Conservation (phyloP, 2,888 invertebrate species). For the Polymixis flavicincta region DNA sequence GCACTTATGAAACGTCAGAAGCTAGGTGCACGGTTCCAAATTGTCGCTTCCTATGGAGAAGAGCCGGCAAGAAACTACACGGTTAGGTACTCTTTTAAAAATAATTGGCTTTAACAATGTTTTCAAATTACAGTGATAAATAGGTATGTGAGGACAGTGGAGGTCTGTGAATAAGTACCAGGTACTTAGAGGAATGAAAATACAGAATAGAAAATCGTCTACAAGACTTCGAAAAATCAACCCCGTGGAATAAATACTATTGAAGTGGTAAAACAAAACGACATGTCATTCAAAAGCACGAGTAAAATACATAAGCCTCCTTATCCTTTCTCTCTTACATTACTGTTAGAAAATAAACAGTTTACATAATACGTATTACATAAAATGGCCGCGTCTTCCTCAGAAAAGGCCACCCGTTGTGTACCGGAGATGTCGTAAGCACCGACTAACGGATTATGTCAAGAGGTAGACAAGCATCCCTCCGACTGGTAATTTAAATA, state of each 20-base stretch:
- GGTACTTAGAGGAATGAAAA: no score
- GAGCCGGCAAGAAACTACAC: no score
- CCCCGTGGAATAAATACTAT: not conserved
- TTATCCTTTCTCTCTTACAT: not conserved
- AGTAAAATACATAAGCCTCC: not conserved
- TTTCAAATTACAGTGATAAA: no score
- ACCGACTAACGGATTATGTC: slow-evolving; percentile 48
- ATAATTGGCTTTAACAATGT: no score
- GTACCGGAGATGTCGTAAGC: slow-evolving; percentile 37
- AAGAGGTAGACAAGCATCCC: slow-evolving; percentile 43
- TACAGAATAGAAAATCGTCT: no score
- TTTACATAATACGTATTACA: slow-evolving; percentile 20
- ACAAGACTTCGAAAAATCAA: no score
- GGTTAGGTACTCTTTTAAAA: no score
- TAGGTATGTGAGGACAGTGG: no score
- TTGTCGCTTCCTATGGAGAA: no score
- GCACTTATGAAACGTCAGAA: no score
- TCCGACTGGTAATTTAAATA: slow-evolving; percentile 32
- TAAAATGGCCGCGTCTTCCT: slow-evolving; percentile 30
- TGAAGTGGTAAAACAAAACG: not conserved
- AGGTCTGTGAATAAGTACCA: no score
- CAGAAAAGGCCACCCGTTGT: slow-evolving; percentile 29
- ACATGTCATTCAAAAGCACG: not conserved
- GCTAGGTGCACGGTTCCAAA: no score
- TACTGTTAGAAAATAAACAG: slow-evolving; percentile 24